phyloP scores from a whole-genome alignment of 2,888 invertebrate species.

The Lydus trimaculatus region DNA sequence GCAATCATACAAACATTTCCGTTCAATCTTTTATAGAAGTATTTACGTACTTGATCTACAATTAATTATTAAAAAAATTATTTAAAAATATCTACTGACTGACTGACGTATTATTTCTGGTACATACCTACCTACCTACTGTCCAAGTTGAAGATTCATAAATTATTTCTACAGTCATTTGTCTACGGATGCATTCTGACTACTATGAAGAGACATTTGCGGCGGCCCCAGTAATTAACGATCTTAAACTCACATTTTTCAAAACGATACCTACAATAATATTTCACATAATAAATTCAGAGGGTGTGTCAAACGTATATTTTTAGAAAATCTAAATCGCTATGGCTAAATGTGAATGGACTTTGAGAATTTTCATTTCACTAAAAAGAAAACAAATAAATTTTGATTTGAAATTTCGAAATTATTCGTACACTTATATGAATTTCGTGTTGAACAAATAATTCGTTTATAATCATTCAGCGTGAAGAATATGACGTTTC shows the following conservation, averaged over 20 bases:
- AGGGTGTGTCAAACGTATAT: conserved; percentile 54
- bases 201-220: conserved; percentile 58
- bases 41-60: too few species aligned
- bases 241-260: conserved; percentile 61
- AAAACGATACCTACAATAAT: conserved; percentile 56
- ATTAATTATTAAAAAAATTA: too few species aligned
- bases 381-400: too few species aligned
- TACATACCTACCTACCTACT: too few species aligned
- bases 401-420: not conserved
- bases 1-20: too few species aligned
- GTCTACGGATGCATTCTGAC: conserved; percentile 57
- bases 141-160: not conserved
- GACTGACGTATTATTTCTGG: not conserved
- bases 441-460: not conserved
- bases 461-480: not conserved
- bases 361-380: not conserved
- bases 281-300: conserved; percentile 60
- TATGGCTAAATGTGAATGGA: not conserved
- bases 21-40: too few species aligned
- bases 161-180: conserved; percentile 59
- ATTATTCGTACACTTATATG: not conserved
- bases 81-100: not conserved
- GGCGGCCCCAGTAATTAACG: conserved; percentile 61
- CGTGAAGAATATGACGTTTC: conserved; percentile 14
- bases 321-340: conserved; percentile 41